Percentiles rank a stretch among this genome's conserved stretches.
Evolutionary conservation across 2,888 invertebrate genomes (phyloP).

Genomic region (Rutpela maculata): DNA sequence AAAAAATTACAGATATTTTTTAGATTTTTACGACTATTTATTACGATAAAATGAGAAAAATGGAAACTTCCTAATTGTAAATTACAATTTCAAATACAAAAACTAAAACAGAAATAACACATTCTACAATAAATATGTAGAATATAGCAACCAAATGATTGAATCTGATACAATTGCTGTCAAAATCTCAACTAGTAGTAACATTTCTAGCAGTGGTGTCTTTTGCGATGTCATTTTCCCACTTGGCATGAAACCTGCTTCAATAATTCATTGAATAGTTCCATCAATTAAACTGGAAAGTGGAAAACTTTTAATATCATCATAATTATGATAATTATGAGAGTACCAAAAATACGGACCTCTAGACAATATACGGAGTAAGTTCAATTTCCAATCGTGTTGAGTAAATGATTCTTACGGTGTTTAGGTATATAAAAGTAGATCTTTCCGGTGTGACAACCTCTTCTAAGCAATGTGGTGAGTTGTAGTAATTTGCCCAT

Average conservation of each 20-base stretch:
- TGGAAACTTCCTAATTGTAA: no score
- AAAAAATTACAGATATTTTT: no score
- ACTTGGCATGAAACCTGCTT: conserved; percentile 22
- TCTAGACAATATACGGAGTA: conserved; percentile 2
- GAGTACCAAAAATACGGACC: neutral
- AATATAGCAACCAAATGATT: neutral
- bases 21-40: no score
- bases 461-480: neutral
- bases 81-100: neutral
- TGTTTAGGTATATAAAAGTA: neutral
- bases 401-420: conserved; percentile 16
- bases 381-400: neutral
- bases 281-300: neutral
- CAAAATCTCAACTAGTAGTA: neutral
- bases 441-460: neutral
- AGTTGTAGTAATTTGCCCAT: conserved; percentile 7
- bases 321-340: neutral
- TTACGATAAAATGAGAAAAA: no score
- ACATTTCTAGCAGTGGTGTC: neutral
- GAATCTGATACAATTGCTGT: conserved; percentile 1
- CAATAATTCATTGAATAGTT: neutral
- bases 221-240: conserved; percentile 14
- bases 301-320: conserved; percentile 29
- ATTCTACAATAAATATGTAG: neutral
- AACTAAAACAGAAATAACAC: neutral